A percentile compares a stretch with the other conserved stretches of the same genome.
phyloP scores from a whole-genome alignment of 2,888 invertebrate genomes.

The Tiphia femorata region DNA sequence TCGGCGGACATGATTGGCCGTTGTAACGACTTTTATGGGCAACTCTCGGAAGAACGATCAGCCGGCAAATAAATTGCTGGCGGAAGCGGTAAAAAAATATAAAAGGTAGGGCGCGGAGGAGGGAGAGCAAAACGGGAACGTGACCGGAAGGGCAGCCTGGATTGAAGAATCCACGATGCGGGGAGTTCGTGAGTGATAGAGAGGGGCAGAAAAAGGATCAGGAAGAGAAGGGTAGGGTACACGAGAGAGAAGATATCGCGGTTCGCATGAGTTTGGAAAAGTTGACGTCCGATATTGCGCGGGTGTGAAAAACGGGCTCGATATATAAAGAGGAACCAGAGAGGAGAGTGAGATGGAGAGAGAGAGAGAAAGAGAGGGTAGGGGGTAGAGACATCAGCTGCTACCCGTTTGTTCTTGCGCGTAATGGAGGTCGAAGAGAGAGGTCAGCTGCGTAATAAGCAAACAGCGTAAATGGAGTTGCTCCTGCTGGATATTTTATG shows the following conservation, averaged over 20 bases:
- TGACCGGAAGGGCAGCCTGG: neutral
- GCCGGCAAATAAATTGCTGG: slow-evolving; percentile 41
- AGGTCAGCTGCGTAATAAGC: too few relatives aligned
- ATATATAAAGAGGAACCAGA: too few relatives aligned
- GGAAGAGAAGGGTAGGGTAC: neutral
- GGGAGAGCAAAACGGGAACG: neutral
- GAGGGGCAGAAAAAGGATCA: neutral
- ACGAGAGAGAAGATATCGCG: too few relatives aligned
- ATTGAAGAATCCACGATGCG: neutral
- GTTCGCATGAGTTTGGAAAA: slow-evolving; percentile 31
- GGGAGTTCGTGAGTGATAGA: neutral
- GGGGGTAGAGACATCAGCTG: too few relatives aligned
- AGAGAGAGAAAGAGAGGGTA: too few relatives aligned
- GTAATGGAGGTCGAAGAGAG: neutral
- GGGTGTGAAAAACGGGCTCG: slow-evolving; percentile 36
- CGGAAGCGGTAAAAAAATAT: slow-evolving; percentile 33
- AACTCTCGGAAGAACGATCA: slow-evolving; percentile 43
- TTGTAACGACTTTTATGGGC: slow-evolving; percentile 41
- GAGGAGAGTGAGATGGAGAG: too few relatives aligned
- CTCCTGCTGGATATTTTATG: too few relatives aligned
- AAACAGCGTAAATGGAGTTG: too few relatives aligned
- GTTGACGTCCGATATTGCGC: slow-evolving; percentile 39
- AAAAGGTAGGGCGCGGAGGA: slow-evolving; percentile 1
- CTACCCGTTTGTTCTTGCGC: too few relatives aligned
- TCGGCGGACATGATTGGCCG: slow-evolving; percentile 26